Evolutionary conservation across 2,888 invertebrate species (phyloP).

Genomic region (Troides helena): DNA sequence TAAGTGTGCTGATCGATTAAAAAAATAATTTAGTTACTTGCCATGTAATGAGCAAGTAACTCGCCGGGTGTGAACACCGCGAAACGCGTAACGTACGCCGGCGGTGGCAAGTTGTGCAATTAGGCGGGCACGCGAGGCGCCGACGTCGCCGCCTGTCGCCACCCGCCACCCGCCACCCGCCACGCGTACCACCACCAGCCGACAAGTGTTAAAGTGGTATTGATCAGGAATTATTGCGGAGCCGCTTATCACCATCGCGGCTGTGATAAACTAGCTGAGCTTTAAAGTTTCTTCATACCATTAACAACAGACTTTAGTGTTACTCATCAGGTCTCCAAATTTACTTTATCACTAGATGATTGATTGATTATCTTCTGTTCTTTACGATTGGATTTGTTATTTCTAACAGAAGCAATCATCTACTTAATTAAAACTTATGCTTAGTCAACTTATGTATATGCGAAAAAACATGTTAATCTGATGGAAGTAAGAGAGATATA

Average conservation of each 20-base stretch:
- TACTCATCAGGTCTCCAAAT: too few relatives aligned
- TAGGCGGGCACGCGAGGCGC: conserved; percentile 70
- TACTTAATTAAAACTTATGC: too few relatives aligned
- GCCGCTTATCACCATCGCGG: conserved; percentile 11
- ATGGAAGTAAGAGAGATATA: too few relatives aligned
- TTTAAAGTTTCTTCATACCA: too few relatives aligned
- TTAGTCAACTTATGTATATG: too few relatives aligned
- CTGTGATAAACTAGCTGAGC: neutral
- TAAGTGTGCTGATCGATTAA: too few relatives aligned
- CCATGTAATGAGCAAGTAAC: neutral
- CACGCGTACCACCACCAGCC: conserved; percentile 27
- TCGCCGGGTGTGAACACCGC: conserved; percentile 18
- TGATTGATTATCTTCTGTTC: too few relatives aligned
- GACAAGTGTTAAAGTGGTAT: conserved; percentile 38
- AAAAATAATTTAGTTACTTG: neutral
- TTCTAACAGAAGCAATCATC: too few relatives aligned
- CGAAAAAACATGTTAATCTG: too few relatives aligned
- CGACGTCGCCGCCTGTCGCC: conserved; percentile 60
- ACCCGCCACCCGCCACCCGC: neutral
- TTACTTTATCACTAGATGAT: too few relatives aligned
- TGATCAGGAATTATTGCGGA: conserved; percentile 32
- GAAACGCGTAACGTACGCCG: conserved; percentile 31
- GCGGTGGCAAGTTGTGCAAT: conserved; percentile 55
- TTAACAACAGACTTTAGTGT: too few relatives aligned
- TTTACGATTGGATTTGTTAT: too few relatives aligned